Evolutionary conservation across 2,888 invertebrate genomes (phyloP), one percentile per base, ranked within the genome.

Genomic region (Dione vanillae): DNA sequence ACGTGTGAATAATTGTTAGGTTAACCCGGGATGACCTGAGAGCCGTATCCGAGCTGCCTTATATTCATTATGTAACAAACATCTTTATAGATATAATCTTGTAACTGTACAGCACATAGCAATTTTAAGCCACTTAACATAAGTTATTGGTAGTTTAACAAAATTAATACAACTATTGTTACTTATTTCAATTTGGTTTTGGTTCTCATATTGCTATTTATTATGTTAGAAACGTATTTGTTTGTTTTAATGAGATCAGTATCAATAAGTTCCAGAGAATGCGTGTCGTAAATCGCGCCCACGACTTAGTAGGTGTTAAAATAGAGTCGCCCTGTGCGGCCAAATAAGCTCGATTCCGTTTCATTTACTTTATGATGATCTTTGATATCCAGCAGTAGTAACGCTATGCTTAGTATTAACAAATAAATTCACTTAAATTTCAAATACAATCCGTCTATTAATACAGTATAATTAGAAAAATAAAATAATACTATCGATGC

Each of bases 351-450:
- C 86, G 85, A 87, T 86, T 86, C 86, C 84, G 88, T 86, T 87
- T 87, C 89, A 90, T 90, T 90, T 89, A 86, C 84, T 92, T 92
- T 92, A 92, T 92, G 89, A 91, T 92, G 92, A 93, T 92, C 92
- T 91, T 87, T 87, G 87, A 92, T 92, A 92, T 92, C 92, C 92
- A 91, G 91, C 86, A 85, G 83, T 82, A 86, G 84, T 83, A 82
- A 78, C 65, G 67, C 85, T 90, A 90, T 88, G 82, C 89, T 89
- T 90, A 91, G 85, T 82, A 78, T 78, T 77, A 77, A 79, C 82
- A 79, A 82, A 83, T n/a, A n/a, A n/a, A n/a, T n/a, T n/a, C n/a
- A n/a, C n/a, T n/a, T n/a, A n/a, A n/a, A n/a, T n/a, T n/a, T n/a
- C n/a, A n/a, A n/a, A n/a, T n/a, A n/a, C 59, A 41, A 16, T 35